Conservation (phyloP, 2,888 invertebrate genomes). For the Apamea crenata region DNA sequence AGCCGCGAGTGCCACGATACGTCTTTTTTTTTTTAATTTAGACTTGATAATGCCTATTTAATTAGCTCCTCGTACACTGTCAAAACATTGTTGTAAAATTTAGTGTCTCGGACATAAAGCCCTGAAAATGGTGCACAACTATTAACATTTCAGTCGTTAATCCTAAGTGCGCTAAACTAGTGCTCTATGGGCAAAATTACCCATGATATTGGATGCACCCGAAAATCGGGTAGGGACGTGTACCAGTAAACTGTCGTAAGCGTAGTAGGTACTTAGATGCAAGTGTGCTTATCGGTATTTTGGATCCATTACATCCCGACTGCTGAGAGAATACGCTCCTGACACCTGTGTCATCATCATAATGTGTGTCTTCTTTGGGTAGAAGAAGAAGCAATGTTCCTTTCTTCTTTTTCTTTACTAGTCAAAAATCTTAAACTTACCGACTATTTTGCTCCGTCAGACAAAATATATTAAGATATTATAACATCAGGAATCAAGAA, state of each 20-base stretch:
- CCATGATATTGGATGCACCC: slow-evolving; percentile 35
- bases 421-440: neutral
- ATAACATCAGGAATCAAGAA: slow-evolving; percentile 5
- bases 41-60: neutral
- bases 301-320: neutral
- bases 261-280: neutral
- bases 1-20: no score
- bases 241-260: neutral
- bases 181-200: neutral
- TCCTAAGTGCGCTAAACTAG: no score
- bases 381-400: neutral
- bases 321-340: neutral
- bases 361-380: neutral
- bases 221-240: neutral
- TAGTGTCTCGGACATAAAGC: neutral
- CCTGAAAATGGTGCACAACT: neutral
- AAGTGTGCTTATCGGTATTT: neutral
- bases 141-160: slow-evolving; percentile 1
- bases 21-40: neutral
- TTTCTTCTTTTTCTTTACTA: no score
- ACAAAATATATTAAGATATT: slow-evolving; percentile 17
- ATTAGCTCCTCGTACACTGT: neutral
- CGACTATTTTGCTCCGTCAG: no score
- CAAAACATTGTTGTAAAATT: no score
- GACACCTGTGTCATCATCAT: neutral